A percentile compares a stretch with the other conserved stretches of the same genome.
These are phyloP conservation scores for Callorhinus ursinus DNA, from an alignment of 2,113 vertebrate species.

Conservation along the genomic window DNA sequence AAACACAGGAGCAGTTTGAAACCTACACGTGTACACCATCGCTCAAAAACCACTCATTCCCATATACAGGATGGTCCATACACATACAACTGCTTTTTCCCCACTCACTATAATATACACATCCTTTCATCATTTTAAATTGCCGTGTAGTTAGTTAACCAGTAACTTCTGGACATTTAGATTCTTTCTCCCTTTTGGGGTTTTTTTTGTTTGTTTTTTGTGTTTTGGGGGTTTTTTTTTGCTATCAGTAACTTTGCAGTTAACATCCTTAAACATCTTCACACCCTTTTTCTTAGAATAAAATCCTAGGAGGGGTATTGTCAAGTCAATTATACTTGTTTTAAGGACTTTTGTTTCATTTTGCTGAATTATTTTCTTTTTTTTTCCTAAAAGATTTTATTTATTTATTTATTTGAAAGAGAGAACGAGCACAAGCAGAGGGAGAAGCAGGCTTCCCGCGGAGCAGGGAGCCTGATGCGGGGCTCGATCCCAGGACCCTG, in stretches of 20 bases:
- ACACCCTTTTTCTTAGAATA: background rate
- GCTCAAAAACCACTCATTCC: background rate
- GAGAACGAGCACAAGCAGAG: too few species aligned
- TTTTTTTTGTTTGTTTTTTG: background rate
- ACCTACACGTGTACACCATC: rapidly evolving
- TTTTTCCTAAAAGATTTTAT: too few species aligned
- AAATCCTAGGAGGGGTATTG: background rate
- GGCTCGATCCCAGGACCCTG: too few species aligned
- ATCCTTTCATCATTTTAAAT: constrained; percentile 19
- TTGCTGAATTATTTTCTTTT: constrained; percentile 42
- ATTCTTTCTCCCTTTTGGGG: background rate
- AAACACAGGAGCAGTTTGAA: background rate
- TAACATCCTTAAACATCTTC: constrained; percentile 10
- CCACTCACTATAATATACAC: background rate
- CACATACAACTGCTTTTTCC: background rate
- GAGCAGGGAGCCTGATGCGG: too few species aligned
- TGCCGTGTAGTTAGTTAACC: background rate
- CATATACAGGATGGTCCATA: background rate
- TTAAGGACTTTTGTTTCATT: constrained; percentile 5
- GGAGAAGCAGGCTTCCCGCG: too few species aligned
- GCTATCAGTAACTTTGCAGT: background rate
- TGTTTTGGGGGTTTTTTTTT: background rate
- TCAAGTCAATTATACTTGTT: background rate
- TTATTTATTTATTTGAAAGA: too few species aligned
- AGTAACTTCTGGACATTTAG: constrained; percentile 13